Base-by-base conservation (phyloP, 1,140 invertebrate species). In the Semibalanus balanoides region DNA sequence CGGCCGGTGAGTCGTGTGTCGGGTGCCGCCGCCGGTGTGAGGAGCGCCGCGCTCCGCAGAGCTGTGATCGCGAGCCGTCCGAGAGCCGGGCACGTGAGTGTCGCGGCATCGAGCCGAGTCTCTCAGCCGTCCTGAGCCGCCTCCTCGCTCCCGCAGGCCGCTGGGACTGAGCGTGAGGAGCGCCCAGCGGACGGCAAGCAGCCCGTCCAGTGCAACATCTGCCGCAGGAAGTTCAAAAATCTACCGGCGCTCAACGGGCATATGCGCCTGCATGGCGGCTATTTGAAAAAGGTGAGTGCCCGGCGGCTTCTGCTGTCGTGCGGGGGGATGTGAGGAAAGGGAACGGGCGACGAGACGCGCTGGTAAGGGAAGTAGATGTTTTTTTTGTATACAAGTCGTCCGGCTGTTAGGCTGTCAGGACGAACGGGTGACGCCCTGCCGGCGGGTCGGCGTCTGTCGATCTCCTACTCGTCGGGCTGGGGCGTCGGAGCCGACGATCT, bases 191-290 rank as follows among this genome's bases (percentile, higher is more conserved):
- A 73, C 74, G 86, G 82, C 93, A 93, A 31, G 94, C 96, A 30
- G 93, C 51, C 51, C 51, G 51, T 64, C 51, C 51, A 95, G 83
- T 98, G 96, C 84, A 94, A 93, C 84, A 87, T 97, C 69, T 98
- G 96, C 83, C 92, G 95, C 83, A 88, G 94, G 74, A 92, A 94
- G 84, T 97, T 98, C 85, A 97, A 97, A 86, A 98, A 97, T 84
- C 92, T 97, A 83, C 94, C 95, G 14, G 96, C 95, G 28, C 88
- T 98, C 40, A 98, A 98, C 86, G 95, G 96, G 27, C 95, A 98
- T 82, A 98, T 97, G 95, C 87, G 96, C 80, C 86, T 97, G 30
- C 95, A 98, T 85, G 96, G 96, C 27, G 95, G 95, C 75, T 97
- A 97, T 84, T 94, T 96, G 82, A 97, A 97, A 84, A 97, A 96